These are phyloP conservation scores for Hemiprocne comata DNA, from an alignment of 2,113 vertebrate species.

Conservation along the genomic window DNA sequence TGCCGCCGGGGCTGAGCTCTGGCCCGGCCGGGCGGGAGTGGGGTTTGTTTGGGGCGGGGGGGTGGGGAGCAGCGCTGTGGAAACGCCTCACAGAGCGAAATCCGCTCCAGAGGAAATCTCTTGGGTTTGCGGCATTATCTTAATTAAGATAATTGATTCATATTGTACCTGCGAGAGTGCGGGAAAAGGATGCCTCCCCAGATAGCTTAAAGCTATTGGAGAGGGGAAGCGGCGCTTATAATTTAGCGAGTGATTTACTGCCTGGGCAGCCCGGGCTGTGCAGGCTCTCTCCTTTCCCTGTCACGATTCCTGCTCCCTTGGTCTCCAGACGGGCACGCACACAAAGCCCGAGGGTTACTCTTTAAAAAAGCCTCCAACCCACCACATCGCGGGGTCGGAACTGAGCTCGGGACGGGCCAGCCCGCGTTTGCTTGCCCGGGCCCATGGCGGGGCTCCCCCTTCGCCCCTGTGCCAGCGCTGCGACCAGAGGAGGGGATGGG, in stretches of 20 bases:
- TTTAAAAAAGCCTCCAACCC: background rate
- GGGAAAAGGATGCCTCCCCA: slow-evolving; percentile 68
- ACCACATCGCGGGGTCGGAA: background rate
- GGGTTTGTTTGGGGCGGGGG: background rate
- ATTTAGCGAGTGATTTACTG: slow-evolving; percentile 80
- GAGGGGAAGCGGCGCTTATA: slow-evolving; percentile 39
- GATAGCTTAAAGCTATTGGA: slow-evolving; percentile 79
- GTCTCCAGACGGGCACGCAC: background rate
- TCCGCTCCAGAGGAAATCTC: slow-evolving; percentile 75
- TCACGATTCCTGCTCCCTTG: background rate
- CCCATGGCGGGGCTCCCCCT: background rate
- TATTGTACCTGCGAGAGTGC: slow-evolving; percentile 85
- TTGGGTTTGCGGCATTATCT: slow-evolving; percentile 81
- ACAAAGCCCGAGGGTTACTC: background rate
- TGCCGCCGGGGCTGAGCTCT: background rate
- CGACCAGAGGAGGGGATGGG: background rate
- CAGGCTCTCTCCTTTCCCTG: slow-evolving; percentile 29
- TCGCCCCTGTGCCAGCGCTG: background rate
- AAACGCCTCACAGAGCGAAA: slow-evolving; percentile 70
- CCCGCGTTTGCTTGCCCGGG: background rate
- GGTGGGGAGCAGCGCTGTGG: slow-evolving; percentile 18
- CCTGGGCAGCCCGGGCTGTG: background rate
- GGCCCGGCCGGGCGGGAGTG: background rate
- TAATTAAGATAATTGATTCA: slow-evolving; percentile 91
- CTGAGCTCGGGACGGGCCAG: background rate